These are phyloP conservation scores for Rhinoderma darwinii DNA, from an alignment of 2,113 vertebrate species.

Conservation along the genomic window DNA sequence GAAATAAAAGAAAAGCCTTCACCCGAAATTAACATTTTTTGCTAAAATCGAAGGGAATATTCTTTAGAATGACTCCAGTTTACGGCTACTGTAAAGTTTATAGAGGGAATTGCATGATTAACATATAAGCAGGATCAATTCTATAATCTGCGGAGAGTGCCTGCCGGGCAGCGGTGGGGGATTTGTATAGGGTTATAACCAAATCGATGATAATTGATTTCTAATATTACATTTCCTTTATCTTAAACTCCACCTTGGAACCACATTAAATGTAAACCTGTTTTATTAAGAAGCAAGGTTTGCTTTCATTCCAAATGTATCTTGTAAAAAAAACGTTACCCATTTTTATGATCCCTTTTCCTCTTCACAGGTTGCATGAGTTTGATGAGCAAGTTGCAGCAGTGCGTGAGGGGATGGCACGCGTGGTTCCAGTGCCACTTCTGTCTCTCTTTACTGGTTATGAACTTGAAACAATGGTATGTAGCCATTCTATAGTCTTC, in stretches of 20 bases:
- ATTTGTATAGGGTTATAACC: neutral
- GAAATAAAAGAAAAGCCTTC: neutral
- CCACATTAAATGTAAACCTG: neutral
- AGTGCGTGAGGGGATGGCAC: slow-evolving; percentile 96
- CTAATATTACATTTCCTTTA: too few relatives aligned
- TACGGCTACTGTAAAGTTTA: too few relatives aligned
- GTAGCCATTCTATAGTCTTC: neutral
- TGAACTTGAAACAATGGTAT: slow-evolving; percentile 97
- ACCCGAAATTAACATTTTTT: too few relatives aligned
- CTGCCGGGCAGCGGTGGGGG: too few relatives aligned
- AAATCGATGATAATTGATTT: neutral
- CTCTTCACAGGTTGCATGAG: slow-evolving; percentile 86
- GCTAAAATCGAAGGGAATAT: too few relatives aligned
- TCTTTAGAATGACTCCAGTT: neutral
- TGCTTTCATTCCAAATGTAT: neutral
- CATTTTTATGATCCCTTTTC: too few relatives aligned
- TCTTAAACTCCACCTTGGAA: neutral
- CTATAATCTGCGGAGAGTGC: too few relatives aligned
- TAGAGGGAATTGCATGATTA: too few relatives aligned
- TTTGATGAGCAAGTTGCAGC: slow-evolving; percentile 97
- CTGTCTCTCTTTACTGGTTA: slow-evolving; percentile 97
- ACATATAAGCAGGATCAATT: too few relatives aligned
- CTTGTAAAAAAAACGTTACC: neutral
- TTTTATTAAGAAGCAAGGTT: neutral
- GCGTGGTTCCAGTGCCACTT: slow-evolving; percentile 93